A percentile compares a stretch with the other conserved stretches of the same genome.
phyloP scores from a whole-genome alignment of 1,140 invertebrate genomes.

The Lithobius niger region DNA sequence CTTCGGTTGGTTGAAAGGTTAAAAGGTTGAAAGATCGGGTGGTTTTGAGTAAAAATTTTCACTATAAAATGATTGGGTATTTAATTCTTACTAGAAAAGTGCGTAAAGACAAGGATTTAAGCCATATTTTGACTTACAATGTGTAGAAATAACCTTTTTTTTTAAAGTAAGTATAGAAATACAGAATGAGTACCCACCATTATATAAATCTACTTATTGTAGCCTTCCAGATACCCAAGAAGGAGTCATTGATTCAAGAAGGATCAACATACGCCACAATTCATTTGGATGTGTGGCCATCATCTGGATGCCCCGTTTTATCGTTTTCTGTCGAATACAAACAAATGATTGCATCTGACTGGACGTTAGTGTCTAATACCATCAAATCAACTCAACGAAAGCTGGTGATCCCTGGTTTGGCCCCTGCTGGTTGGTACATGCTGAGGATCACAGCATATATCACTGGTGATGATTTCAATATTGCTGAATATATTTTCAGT shows the following conservation, averaged over 20 bases:
- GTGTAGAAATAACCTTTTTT: neutral
- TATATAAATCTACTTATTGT: neutral
- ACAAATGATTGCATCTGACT: slow-evolving; percentile 58
- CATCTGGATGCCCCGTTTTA: slow-evolving; percentile 87
- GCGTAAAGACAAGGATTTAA: neutral
- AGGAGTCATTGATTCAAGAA: neutral
- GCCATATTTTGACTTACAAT: neutral
- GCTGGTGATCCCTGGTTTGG: slow-evolving; percentile 77
- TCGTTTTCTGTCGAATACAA: slow-evolving; percentile 93
- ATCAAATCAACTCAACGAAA: slow-evolving; percentile 70
- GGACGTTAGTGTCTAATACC: slow-evolving; percentile 85
- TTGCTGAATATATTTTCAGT: slow-evolving; percentile 86
- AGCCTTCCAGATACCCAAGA: neutral
- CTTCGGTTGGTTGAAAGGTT: too few species aligned
- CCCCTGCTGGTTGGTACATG: slow-evolving; percentile 85
- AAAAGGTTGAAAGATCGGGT: too few species aligned
- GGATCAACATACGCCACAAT: slow-evolving; percentile 51
- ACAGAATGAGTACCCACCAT: neutral
- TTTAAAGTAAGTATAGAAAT: neutral
- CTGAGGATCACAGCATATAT: slow-evolving; percentile 83
- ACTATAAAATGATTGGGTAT: neutral
- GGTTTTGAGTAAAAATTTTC: neutral
- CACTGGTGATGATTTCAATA: slow-evolving; percentile 76
- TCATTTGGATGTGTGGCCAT: slow-evolving; percentile 81
- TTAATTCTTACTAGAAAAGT: neutral